phyloP scores from a whole-genome alignment of 2,113 vertebrate genomes.

The Vireo altiloquus region DNA sequence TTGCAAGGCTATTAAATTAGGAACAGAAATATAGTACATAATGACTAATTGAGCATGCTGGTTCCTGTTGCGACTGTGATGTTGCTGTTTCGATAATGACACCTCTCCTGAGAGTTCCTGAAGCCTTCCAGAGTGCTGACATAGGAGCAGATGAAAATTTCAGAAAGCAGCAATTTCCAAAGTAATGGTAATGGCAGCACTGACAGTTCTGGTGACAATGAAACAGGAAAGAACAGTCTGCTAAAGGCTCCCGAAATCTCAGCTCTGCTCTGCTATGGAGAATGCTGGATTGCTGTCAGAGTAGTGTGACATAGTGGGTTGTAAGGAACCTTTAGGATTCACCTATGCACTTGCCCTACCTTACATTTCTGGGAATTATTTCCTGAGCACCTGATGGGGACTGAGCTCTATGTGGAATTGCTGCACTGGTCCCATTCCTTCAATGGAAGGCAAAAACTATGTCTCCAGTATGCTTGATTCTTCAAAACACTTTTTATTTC shows the following conservation, averaged over 20 bases:
- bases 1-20: conserved; percentile 1
- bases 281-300: background rate
- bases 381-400: background rate
- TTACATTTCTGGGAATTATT: background rate
- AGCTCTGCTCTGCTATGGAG: background rate
- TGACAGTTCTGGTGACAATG: background rate
- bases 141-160: background rate
- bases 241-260: background rate
- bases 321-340: background rate
- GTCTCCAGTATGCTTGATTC: background rate
- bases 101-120: background rate
- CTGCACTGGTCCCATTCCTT: background rate
- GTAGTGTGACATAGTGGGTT: background rate
- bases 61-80: background rate
- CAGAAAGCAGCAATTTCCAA: background rate
- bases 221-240: background rate
- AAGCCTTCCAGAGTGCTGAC: background rate
- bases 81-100: background rate
- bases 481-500: background rate
- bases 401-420: background rate
- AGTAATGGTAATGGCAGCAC: background rate
- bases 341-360: fast-evolving
- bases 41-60: conserved; percentile 13
- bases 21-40: background rate
- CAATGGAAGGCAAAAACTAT: background rate